These are phyloP conservation scores for Brachystomella parvula DNA, from an alignment of 1,140 invertebrate species.

Conservation along the genomic window DNA sequence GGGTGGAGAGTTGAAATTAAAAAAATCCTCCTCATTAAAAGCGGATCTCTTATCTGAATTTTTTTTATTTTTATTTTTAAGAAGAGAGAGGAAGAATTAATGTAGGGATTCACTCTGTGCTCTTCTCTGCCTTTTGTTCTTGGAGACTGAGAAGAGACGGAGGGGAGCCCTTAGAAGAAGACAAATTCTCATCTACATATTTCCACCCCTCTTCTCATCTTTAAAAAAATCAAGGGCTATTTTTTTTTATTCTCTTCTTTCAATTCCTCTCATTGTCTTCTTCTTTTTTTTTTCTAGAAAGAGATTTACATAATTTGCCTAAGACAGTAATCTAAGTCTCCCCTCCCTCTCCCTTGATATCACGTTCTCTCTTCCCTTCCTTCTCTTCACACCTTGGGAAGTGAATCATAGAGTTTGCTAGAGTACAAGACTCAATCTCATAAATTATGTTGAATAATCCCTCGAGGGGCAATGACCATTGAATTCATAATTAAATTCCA, in stretches of 20 bases:
- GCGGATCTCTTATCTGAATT: not conserved
- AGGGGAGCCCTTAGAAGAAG: too few species aligned
- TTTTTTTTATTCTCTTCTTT: too few species aligned
- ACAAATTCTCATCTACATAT: too few species aligned
- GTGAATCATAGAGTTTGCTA: not conserved
- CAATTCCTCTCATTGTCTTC: not conserved
- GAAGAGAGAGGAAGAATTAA: not conserved
- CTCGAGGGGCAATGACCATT: not conserved
- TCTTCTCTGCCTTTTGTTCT: not conserved
- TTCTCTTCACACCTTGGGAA: not conserved
- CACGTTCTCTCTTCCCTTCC: too few species aligned
- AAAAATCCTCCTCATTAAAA: constrained; percentile 5
- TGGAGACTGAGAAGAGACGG: not conserved
- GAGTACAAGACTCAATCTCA: not conserved
- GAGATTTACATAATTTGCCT: constrained; percentile 6
- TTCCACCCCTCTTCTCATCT: too few species aligned
- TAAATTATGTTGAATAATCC: too few species aligned
- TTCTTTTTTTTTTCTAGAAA: not conserved
- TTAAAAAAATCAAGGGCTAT: too few species aligned
- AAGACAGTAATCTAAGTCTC: constrained; percentile 4
- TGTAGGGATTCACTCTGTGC: not conserved
- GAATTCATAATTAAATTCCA: not conserved
- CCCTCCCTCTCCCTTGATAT: not conserved
- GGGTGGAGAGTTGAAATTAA: not conserved
- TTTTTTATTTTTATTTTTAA: not conserved